Conservation (phyloP, 2,113 vertebrate genomes). For the Eptatretus burgeri region DNA sequence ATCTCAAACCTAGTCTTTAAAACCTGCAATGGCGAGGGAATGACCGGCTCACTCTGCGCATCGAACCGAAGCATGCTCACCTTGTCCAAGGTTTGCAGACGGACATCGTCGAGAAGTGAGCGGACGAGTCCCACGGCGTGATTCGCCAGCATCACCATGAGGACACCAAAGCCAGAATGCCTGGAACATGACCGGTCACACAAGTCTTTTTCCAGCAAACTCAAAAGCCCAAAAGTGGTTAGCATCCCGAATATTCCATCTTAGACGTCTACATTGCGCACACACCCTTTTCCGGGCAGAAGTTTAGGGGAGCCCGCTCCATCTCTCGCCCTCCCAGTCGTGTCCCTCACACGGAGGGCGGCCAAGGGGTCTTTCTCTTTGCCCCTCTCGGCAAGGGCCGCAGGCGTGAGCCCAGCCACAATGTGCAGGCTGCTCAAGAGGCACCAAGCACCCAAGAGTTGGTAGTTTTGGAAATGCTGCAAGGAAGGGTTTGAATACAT, state of each 20-base stretch:
- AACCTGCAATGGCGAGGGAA: too few relatives aligned
- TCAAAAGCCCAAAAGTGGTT: too few relatives aligned
- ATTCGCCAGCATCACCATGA: constrained; percentile 76
- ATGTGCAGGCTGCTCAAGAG: constrained; percentile 87
- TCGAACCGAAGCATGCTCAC: constrained; percentile 16
- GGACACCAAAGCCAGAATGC: constrained; percentile 79
- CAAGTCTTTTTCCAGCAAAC: too few relatives aligned
- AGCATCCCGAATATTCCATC: too few relatives aligned
- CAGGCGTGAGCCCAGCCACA: constrained; percentile 80
- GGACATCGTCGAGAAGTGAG: constrained; percentile 79
- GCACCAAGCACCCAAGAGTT: constrained; percentile 86
- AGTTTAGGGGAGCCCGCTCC: constrained; percentile 82
- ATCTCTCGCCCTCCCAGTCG: constrained; percentile 62
- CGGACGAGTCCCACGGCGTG: constrained; percentile 70
- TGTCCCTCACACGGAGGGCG: constrained; percentile 66
- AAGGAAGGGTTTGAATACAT: neutral
- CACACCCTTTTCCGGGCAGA: constrained; percentile 75
- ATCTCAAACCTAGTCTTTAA: too few relatives aligned
- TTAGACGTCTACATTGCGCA: constrained; percentile 1
- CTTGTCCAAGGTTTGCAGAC: constrained; percentile 72
- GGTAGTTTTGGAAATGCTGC: constrained; percentile 97
- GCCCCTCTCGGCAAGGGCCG: constrained; percentile 76
- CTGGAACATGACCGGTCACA: constrained; percentile 15
- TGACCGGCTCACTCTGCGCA: too few relatives aligned
- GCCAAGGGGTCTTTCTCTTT: constrained; percentile 92